Evolutionary conservation across 2,888 invertebrate species (phyloP).

Genomic region (Pachydiplax longipennis): DNA sequence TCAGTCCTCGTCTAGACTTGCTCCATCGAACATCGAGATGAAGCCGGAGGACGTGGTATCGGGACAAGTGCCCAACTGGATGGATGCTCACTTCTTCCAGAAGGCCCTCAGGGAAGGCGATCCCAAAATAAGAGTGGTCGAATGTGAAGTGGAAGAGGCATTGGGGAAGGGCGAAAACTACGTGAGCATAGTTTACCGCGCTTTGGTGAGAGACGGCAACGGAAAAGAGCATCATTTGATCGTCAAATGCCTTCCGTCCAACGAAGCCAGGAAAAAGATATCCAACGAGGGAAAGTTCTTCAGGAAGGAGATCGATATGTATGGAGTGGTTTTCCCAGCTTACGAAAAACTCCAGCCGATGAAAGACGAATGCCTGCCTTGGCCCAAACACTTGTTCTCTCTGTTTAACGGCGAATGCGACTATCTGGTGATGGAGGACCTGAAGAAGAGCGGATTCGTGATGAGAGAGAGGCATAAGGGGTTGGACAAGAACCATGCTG

Average conservation of each 20-base stretch:
- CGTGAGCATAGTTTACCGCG: slow-evolving; percentile 45
- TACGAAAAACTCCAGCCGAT: not conserved
- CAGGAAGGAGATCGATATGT: slow-evolving; percentile 46
- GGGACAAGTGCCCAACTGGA: slow-evolving; percentile 9
- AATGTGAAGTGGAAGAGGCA: not conserved
- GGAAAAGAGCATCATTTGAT: slow-evolving; percentile 15
- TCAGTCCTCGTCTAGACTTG: no score
- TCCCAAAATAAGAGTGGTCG: not conserved
- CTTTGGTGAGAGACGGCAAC: not conserved
- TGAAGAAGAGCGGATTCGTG: not conserved
- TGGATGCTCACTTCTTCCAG: slow-evolving; percentile 4
- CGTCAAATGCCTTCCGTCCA: slow-evolving; percentile 39
- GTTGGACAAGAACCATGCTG: not conserved
- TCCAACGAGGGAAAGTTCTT: slow-evolving; percentile 29
- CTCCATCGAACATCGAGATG: not conserved
- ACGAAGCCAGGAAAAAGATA: slow-evolving; percentile 22
- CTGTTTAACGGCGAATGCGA: slow-evolving; percentile 2
- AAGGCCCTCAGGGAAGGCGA: slow-evolving; percentile 38
- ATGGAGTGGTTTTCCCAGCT: slow-evolving; percentile 27
- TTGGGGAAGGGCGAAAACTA: slow-evolving; percentile 49
- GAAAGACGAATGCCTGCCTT: not conserved
- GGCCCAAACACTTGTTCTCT: not conserved
- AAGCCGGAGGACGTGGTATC: not conserved
- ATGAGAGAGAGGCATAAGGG: slow-evolving; percentile 5
- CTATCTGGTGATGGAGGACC: slow-evolving; percentile 36